A percentile compares a stretch with the other conserved stretches of the same genome.
Evolutionary conservation across 1,140 invertebrate species (phyloP).

Genomic region (Drosophila sechellia): DNA sequence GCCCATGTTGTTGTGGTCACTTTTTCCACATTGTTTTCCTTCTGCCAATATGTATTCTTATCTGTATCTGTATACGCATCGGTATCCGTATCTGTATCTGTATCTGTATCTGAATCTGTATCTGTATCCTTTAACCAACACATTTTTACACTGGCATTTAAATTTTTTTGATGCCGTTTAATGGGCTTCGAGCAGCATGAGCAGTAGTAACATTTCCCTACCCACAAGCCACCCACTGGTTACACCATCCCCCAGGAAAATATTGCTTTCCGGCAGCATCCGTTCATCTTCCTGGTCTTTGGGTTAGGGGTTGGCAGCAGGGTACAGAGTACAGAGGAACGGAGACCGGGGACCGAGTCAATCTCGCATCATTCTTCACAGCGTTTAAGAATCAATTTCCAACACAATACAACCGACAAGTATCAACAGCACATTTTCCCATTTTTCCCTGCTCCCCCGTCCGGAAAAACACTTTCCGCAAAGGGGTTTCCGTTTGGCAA

Average conservation of each 20-base stretch:
- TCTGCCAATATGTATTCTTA: slow-evolving; percentile 18
- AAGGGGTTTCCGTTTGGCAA: slow-evolving; percentile 20
- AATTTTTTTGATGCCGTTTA: slow-evolving; percentile 44
- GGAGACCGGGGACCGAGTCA: slow-evolving; percentile 38
- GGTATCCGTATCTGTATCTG: slow-evolving; percentile 20
- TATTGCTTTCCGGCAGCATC: slow-evolving; percentile 44
- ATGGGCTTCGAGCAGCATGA: slow-evolving; percentile 30
- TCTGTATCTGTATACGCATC: not conserved
- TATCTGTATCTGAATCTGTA: not conserved
- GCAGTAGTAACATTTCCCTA: not conserved
- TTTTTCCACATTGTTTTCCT: slow-evolving; percentile 50
- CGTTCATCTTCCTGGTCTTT: slow-evolving; percentile 15
- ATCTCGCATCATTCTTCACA: slow-evolving; percentile 75
- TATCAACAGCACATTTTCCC: slow-evolving; percentile 33
- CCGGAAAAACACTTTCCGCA: slow-evolving; percentile 3
- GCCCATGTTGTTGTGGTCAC: slow-evolving; percentile 46
- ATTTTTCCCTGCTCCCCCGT: not conserved
- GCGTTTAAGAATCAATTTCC: slow-evolving; percentile 78
- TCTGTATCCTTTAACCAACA: slow-evolving; percentile 34
- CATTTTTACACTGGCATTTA: slow-evolving; percentile 64
- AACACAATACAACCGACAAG: slow-evolving; percentile 65
- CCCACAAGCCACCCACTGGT: not conserved
- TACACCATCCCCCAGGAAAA: slow-evolving; percentile 9
- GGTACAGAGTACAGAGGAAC: not conserved
- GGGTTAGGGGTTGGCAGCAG: not conserved